Evolutionary conservation across 2,888 invertebrate genomes (phyloP), one percentile per base, ranked within the genome.

Genomic region (Napeogenes sylphis): DNA sequence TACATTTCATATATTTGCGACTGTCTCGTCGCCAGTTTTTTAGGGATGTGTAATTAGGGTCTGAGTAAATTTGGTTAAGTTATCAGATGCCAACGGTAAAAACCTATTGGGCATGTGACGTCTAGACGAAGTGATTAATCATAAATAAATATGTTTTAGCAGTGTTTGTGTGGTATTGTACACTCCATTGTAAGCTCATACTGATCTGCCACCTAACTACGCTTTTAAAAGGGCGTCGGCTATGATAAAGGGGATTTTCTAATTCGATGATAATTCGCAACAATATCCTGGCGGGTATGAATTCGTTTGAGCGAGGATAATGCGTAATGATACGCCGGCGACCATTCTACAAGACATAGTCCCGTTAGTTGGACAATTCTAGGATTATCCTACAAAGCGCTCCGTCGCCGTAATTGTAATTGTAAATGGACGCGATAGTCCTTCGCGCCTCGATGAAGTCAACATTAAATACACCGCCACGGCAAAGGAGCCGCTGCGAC

Each of bases 11-110:
- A 83, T 85, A 86, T 87, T 85, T 84, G 84, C 83, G 87, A 83
- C 87, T 83, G 89, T 85, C 90, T 88, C 89, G 90, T 86, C 90
- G 90, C 88, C 88, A 80, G 81, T 84, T 89, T 90, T 81, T 85
- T 89, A 83, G 73, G 66, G 70, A 76, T 86, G 83, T 87, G 77
- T 89, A 87, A 89, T 90, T 87, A 86, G 85, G 85, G 78, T 76
- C 79, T 78, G 77, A 73, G 80, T 73, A 82, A 82, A 83, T 84
- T 83, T 79, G 77, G 75, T 82, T 82, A 83, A 79, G 84, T 84
- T 85, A 84, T 83, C 81, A 79, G 75, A 67, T 70, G 73, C 76
- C 80, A 77, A 78, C 74, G 70, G 72, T 67, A 67, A 78, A 79
- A 80, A 78, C 79, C 74, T 73, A 66, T 66, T 67, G 68, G 70